Percentiles rank a stretch among this genome's conserved stretches.
phyloP scores from a whole-genome alignment of 1,140 invertebrate species.

The Metaphire vulgaris region DNA sequence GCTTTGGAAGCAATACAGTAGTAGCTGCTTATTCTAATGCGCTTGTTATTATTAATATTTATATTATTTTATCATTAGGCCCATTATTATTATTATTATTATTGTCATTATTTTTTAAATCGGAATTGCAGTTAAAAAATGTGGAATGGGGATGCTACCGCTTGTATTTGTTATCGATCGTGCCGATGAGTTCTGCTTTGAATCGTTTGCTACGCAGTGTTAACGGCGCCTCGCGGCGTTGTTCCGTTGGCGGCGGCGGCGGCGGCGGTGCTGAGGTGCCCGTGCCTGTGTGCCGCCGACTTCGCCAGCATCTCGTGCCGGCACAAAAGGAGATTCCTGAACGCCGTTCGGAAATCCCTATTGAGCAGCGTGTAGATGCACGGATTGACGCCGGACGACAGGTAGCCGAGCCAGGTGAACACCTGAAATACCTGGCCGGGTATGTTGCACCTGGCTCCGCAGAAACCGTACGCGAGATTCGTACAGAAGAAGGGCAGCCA shows the following conservation, averaged over 20 bases:
- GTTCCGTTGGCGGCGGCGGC: background rate
- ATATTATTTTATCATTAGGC: background rate
- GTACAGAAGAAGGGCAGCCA: constrained; percentile 53
- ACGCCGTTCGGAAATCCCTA: constrained; percentile 83
- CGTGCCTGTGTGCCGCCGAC: background rate
- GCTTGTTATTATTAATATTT: background rate
- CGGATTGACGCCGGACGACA: constrained; percentile 86
- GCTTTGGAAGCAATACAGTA: no score
- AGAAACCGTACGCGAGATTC: constrained; percentile 46
- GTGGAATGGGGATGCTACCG: no score
- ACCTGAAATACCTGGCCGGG: constrained; percentile 69
- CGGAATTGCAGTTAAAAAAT: background rate
- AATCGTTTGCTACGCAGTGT: no score
- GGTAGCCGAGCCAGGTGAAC: constrained; percentile 94
- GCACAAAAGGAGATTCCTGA: constrained; percentile 53
- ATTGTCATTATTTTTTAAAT: background rate
- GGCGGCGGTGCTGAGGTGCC: background rate
- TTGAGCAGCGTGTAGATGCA: constrained; percentile 76
- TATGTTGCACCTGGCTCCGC: constrained; percentile 26
- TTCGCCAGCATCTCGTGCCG: background rate
- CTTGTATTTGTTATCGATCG: no score
- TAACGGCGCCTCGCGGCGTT: background rate
- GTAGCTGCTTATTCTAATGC: no score
- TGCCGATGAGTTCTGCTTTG: no score
- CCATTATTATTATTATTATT: background rate